A percentile compares a stretch with the other conserved stretches of the same genome.
phyloP scores from a whole-genome alignment of 2,113 vertebrate species.

The Pangasianodon gigas region DNA sequence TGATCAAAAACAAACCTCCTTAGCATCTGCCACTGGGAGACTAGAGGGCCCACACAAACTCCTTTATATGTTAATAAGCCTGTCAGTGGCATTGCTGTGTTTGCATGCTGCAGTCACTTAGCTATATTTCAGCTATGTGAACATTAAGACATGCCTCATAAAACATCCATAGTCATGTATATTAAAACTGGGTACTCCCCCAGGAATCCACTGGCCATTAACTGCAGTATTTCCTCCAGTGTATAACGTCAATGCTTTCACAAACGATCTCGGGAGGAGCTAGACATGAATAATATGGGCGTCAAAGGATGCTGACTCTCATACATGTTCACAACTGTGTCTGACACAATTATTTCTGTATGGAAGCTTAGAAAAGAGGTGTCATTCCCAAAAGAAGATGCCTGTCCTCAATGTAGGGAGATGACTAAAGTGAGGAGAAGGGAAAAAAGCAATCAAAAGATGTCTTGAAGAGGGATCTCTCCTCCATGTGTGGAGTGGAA shows the following conservation, averaged over 20 bases:
- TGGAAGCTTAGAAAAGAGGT: background rate
- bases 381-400: slow-evolving; percentile 8
- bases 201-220: background rate
- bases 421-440: background rate
- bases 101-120: slow-evolving; percentile 19
- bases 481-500: background rate
- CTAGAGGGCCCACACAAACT: slow-evolving; percentile 12
- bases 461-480: slow-evolving; percentile 9
- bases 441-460: background rate
- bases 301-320: background rate
- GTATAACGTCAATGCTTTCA: background rate
- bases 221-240: background rate
- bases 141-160: slow-evolving; percentile 10
- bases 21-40: slow-evolving; percentile 39
- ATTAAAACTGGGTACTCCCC: background rate
- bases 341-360: slow-evolving; percentile 44
- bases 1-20: slow-evolving; percentile 6
- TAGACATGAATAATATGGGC: slow-evolving; percentile 12
- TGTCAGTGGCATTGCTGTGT: slow-evolving; percentile 14
- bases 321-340: slow-evolving; percentile 24
- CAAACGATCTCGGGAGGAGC: slow-evolving; percentile 11
- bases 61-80: slow-evolving; percentile 51
- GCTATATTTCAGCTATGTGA: slow-evolving; percentile 12
- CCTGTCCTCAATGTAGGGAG: background rate
- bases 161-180: background rate